These are phyloP conservation scores for Drosophila paramelanica DNA, from an alignment of 2,888 invertebrate species.

Conservation along the genomic window DNA sequence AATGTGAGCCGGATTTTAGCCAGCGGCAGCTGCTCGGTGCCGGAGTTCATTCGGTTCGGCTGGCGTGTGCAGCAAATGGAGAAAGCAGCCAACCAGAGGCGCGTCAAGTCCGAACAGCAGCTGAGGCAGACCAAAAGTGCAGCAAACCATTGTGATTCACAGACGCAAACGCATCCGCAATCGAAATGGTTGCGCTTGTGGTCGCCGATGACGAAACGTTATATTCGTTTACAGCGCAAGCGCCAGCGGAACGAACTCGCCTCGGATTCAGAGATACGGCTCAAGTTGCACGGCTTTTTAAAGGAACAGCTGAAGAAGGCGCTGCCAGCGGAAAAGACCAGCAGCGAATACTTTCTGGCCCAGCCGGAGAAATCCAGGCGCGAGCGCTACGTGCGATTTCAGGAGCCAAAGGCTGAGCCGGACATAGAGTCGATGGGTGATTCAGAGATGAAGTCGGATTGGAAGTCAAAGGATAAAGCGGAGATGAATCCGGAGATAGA, in stretches of 20 bases:
- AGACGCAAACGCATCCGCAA: neutral
- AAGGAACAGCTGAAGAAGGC: neutral
- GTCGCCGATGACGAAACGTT: constrained; percentile 3
- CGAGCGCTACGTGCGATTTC: neutral
- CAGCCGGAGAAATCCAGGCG: neutral
- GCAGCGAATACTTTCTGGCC: neutral
- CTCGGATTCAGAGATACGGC: neutral
- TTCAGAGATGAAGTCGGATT: too few species aligned
- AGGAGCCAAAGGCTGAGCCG: neutral
- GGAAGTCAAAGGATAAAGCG: too few species aligned
- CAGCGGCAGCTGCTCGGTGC: neutral
- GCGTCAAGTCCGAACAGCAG: too few species aligned
- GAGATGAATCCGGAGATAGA: neutral
- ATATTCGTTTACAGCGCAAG: neutral
- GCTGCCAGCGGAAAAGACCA: neutral
- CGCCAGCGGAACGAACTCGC: neutral
- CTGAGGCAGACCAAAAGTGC: too few species aligned
- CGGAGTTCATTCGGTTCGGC: neutral
- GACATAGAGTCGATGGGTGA: too few species aligned
- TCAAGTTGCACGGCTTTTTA: neutral
- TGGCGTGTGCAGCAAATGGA: neutral
- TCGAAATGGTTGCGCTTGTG: neutral
- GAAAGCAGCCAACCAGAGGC: too few species aligned
- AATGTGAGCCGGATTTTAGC: neutral
- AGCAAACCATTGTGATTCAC: too few species aligned